Evolutionary conservation across 2,797 vertebrate genomes (phyloP), one percentile per base, ranked within the genome.

Genomic region (Gymnothorax javanicus): DNA sequence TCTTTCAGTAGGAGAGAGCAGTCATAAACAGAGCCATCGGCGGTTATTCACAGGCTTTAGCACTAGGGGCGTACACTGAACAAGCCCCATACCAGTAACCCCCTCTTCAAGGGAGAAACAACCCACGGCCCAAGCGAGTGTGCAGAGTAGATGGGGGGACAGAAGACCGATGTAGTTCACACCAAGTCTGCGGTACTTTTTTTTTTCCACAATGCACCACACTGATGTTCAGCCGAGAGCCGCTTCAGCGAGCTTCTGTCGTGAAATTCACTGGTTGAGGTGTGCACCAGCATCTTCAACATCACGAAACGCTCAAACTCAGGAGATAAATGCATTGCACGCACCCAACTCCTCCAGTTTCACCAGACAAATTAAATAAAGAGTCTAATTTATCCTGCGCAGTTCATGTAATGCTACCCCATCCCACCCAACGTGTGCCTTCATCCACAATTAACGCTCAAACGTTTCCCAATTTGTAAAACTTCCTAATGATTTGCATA

Each of bases 241-340:
- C 50, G 58, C 67, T 64, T 33, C n/a, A 50, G 52, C 82, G 43
- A 58, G 71, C 81, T 58, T 60, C 71, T 43, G 71, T 82, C 33
- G 2, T 86, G 87, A 71, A 86, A 86, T 11, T 54, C 59, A 84
- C 84, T 84, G 86, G 9, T 54, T 43, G 7, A 60, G 15, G 50
- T 54, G 15, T 79, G 23, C 8, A 56, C 17, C 75, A 7, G 17
- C 75, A 52, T 20, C 50, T 79, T 79, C 75, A 50, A 54, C 75
- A 23, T 17, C 52, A 17, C 23, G 8, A 77, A 17, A 77, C 33
- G 15, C 2, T 20, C 17, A 17, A 54, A 13, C 75, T n/a, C 17
- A 20, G 50, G 50, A 2, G 50, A 7, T 54, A 52, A 52, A n/a
- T 17, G 50, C 43, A 54, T 79, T 25, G 58, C 12, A 58, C 57